phyloP scores from a whole-genome alignment of 2,888 invertebrate species.

The Lasioglossum calceatum region DNA sequence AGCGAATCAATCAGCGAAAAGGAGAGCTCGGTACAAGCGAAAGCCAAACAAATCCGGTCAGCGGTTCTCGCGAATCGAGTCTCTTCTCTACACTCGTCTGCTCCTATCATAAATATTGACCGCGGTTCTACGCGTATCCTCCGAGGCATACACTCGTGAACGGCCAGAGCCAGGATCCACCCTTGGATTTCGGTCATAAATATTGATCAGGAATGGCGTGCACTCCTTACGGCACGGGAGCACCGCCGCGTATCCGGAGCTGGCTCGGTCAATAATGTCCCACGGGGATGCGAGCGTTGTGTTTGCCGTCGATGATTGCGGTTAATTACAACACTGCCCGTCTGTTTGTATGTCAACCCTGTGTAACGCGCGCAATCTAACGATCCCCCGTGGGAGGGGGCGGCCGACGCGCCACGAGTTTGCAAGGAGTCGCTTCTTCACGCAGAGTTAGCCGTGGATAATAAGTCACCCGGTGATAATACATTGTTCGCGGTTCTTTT shows the following conservation, averaged over 20 bases:
- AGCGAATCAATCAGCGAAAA: constrained; percentile 25
- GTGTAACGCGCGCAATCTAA: constrained; percentile 70
- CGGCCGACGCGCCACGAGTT: constrained; percentile 11
- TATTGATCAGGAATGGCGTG: constrained; percentile 68
- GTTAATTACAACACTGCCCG: constrained; percentile 82
- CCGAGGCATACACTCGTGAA: constrained; percentile 47
- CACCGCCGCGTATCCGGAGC: constrained; percentile 38
- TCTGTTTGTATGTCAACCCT: constrained; percentile 78
- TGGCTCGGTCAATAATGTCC: constrained; percentile 69
- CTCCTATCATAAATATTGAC: constrained; percentile 78
- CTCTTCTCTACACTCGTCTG: constrained; percentile 6
- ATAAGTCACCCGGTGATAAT: constrained; percentile 4
- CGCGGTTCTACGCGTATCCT: constrained; percentile 65
- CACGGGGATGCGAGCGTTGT: constrained; percentile 70
- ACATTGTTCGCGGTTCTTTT: constrained; percentile 3
- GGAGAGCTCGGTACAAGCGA: constrained; percentile 21
- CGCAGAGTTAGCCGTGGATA: constrained; percentile 21
- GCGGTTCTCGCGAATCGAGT: constrained; percentile 11
- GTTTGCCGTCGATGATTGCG: constrained; percentile 83
- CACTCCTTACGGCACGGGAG: constrained; percentile 58
- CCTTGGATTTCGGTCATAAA: constrained; percentile 73
- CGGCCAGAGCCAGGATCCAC: constrained; percentile 59
- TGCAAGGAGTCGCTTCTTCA: constrained; percentile 47
- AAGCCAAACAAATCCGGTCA: constrained; percentile 41
- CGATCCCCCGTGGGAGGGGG: constrained; percentile 78